phyloP scores from a whole-genome alignment of 1,140 invertebrate species.

The Drosophila busckii region DNA sequence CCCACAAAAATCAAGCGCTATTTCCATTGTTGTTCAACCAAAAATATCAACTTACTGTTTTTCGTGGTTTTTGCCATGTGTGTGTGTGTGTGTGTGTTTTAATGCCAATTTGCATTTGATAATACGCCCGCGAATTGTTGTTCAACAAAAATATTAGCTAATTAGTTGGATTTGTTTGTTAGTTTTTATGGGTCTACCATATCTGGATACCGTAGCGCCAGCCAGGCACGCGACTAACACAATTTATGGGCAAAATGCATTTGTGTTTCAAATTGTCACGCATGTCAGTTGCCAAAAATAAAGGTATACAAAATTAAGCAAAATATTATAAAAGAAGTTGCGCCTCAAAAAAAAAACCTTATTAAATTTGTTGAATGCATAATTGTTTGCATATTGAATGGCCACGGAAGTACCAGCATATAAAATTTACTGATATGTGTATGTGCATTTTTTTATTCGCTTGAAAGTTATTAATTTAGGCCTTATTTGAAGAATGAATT shows the following conservation, averaged over 20 bases:
- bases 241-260: not conserved
- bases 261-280: no score
- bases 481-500: no score
- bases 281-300: no score
- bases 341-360: no score
- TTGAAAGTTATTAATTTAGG: no score
- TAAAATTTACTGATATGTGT: no score
- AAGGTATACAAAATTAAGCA: no score
- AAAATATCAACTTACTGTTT: slow-evolving; percentile 28
- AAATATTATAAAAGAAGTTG: no score
- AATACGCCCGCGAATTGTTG: slow-evolving; percentile 60
- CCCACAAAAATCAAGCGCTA: slow-evolving; percentile 51
- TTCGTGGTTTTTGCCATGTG: slow-evolving; percentile 3
- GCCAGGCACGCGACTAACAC: slow-evolving; percentile 5
- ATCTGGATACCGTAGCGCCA: slow-evolving; percentile 15
- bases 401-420: no score
- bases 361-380: no score
- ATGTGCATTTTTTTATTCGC: no score
- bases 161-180: slow-evolving; percentile 64
- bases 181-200: slow-evolving; percentile 46
- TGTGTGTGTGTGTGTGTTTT: slow-evolving; percentile 19
- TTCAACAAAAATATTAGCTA: slow-evolving; percentile 23
- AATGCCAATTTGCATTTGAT: slow-evolving; percentile 62
- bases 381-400: no score
- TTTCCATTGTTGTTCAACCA: slow-evolving; percentile 31